phyloP scores from a whole-genome alignment of 2,797 vertebrate species.

The Tarsius wallacei region DNA sequence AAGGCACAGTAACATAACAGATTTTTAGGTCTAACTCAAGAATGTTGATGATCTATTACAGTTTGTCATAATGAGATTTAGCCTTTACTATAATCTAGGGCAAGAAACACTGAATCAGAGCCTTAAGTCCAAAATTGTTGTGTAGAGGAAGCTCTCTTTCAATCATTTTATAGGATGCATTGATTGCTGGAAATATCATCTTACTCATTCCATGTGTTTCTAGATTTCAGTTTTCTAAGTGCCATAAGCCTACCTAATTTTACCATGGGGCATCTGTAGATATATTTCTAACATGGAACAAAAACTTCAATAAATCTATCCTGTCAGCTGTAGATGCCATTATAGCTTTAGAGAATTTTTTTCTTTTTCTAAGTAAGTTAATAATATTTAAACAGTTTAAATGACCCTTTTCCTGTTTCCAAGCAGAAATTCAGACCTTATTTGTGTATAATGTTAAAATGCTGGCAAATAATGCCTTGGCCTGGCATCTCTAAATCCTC shows the following conservation, averaged over 20 bases:
- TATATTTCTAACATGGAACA: constrained; percentile 78
- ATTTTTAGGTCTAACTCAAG: constrained; percentile 68
- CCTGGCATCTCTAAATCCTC: constrained; percentile 84
- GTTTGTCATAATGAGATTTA: constrained; percentile 28
- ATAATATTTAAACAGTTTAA: constrained; percentile 88
- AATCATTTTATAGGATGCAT: not conserved
- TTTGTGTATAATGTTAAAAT: constrained; percentile 87
- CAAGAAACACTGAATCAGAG: constrained; percentile 15
- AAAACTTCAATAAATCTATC: constrained; percentile 84
- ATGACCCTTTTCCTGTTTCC: constrained; percentile 89
- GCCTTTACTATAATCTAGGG: constrained; percentile 55
- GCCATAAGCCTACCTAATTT: constrained; percentile 75
- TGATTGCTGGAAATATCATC: constrained; percentile 67
- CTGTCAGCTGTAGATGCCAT: constrained; percentile 80
- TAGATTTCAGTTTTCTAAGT: constrained; percentile 58
- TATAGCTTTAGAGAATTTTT: constrained; percentile 70
- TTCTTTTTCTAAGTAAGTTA: constrained; percentile 66
- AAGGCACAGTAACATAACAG: constrained; percentile 32
- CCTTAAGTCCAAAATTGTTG: not conserved
- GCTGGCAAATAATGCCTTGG: constrained; percentile 75
- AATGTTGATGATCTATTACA: constrained; percentile 60
- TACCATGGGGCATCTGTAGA: constrained; percentile 81
- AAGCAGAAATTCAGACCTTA: constrained; percentile 86
- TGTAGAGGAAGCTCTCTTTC: not conserved
- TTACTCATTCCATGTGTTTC: constrained; percentile 65